Evolutionary conservation across 2,888 invertebrate genomes (phyloP).

Genomic region (Melanargia galathea): DNA sequence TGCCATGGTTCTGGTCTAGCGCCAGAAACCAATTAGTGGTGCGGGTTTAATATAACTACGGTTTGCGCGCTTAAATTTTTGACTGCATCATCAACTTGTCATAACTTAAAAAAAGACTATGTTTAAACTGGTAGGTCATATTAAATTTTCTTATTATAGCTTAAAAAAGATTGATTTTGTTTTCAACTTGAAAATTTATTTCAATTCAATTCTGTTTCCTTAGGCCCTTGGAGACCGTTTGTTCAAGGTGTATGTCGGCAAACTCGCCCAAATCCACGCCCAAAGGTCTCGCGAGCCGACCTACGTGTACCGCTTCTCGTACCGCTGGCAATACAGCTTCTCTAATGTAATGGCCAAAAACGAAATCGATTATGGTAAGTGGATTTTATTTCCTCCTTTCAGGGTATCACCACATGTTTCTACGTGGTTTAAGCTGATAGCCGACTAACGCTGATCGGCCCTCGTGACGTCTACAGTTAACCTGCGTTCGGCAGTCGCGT

Average conservation of each 20-base stretch:
- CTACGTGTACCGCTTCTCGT: constrained; percentile 85
- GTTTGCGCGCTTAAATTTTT: too few species aligned
- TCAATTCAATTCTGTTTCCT: neutral
- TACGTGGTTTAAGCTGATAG: too few species aligned
- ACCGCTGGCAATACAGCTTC: constrained; percentile 82
- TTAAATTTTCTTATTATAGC: too few species aligned
- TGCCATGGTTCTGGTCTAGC: too few species aligned
- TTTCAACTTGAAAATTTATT: neutral
- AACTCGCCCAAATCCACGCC: constrained; percentile 83
- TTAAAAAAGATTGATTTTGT: neutral
- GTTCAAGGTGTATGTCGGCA: constrained; percentile 83
- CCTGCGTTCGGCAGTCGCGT: too few species aligned
- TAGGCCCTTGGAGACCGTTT: constrained; percentile 85
- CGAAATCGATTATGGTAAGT: constrained; percentile 80
- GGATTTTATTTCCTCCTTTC: neutral
- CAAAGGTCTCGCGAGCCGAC: constrained; percentile 80
- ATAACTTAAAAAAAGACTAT: too few species aligned
- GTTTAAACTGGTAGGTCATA: too few species aligned
- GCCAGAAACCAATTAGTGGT: too few species aligned
- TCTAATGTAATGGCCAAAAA: constrained; percentile 79
- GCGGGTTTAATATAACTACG: too few species aligned
- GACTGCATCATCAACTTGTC: too few species aligned
- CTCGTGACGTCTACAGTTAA: too few species aligned
- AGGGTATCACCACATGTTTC: neutral
- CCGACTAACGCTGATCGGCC: too few species aligned